Conservation (phyloP, 2,113 vertebrate genomes). For the mouse (Mus musculus) region GRCm39 chr7:66135501-66136000, state of each 20-base stretch:
- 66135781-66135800: accelerated
- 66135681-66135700: neutral
- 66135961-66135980: too few relatives aligned
- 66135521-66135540: neutral
- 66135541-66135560: neutral
- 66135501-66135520: neutral
- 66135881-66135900: neutral
- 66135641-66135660: neutral
- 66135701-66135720: neutral
- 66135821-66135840: too few relatives aligned
- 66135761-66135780: neutral
- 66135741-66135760: neutral
- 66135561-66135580: neutral
- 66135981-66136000: neutral
- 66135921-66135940: accelerated
- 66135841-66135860: neutral
- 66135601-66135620: neutral
- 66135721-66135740: neutral
- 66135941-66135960: neutral
- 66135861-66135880: neutral
- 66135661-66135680: neutral
- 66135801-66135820: neutral
- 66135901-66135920: accelerated
- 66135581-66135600: neutral
- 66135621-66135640: neutral